Conservation (phyloP, 2,797 vertebrate genomes). For the Darevskia nairensis region DNA sequence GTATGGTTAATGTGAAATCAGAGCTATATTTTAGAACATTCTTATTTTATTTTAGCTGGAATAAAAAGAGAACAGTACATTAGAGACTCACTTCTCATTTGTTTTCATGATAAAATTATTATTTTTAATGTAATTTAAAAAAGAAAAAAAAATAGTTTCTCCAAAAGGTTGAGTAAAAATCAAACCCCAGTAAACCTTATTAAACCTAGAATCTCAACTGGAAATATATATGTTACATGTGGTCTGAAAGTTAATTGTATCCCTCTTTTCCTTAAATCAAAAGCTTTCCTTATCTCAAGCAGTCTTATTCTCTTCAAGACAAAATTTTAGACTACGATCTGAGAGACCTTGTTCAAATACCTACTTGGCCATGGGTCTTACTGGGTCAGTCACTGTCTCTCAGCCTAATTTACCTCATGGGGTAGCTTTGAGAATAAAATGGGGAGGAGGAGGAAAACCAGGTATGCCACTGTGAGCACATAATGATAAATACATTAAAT, state of each 20-base stretch:
- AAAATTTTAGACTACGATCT: neutral
- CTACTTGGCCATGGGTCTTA: too few species aligned
- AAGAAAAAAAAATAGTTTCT: neutral
- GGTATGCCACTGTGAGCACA: too few species aligned
- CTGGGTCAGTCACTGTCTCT: too few species aligned
- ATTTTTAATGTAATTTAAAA: neutral
- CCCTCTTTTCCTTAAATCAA: neutral
- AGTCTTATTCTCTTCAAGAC: constrained; percentile 52
- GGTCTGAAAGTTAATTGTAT: constrained; percentile 58
- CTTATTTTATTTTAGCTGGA: constrained; percentile 33
- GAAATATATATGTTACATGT: constrained; percentile 56
- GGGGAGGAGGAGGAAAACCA: too few species aligned
- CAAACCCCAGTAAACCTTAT: neutral
- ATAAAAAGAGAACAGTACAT: neutral
- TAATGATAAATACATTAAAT: too few species aligned
- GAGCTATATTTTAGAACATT: constrained; percentile 26
- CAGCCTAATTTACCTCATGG: too few species aligned
- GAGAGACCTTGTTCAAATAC: too few species aligned
- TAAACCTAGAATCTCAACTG: constrained; percentile 42
- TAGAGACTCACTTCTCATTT: constrained; percentile 28
- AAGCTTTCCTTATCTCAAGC: neutral
- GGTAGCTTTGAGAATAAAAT: too few species aligned
- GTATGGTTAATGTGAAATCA: neutral
- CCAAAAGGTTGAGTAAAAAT: neutral
- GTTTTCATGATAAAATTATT: constrained; percentile 28